Base-by-base conservation (phyloP, 2,113 vertebrate species). In the Planiliza haematocheilus region DNA sequence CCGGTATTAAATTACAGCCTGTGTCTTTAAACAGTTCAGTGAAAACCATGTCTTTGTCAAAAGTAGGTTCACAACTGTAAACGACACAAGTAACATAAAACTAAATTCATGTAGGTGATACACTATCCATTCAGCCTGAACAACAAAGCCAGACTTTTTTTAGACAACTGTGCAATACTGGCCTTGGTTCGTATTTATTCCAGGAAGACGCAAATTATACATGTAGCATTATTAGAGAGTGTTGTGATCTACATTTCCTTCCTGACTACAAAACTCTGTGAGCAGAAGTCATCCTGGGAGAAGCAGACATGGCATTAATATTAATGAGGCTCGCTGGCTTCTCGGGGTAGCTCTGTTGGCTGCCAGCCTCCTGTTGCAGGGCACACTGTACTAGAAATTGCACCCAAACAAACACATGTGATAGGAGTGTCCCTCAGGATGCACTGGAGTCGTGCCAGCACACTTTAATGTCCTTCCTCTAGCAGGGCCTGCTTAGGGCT, bases 391-490 rank as follows among this genome's bases (percentile, higher is more conserved):
- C 81, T 75, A 85, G 38, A 78, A 61, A 67, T 70, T 79, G 72
- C 90, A 92, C 90, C 92, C 91, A 92, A 94, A 93, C 92, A 94
- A 91, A 92, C 81, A 79, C 76, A 75, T 89, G 84, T 84, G 78
- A 84, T 80, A 60, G 81, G 68, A 88, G 85, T 55, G 43, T 70
- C 77, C 68, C 74, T 65, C 61, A 2, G 78, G 80, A 88, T 84
- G 70, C 38, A 42, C 70, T 88, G 85, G 84, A 76, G 38, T 50
- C 43, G 67, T 42, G 84, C 91, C 90, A 88, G 74, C 71, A 53
- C 58, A 81, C 73, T 90, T 62, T 65, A 85, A 75, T 24, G 73
- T 82, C 77, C 73, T 72, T 82, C 77, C 74, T 81, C 49, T 62
- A 70, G 67, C 70, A 61, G 71, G 34, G 60, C 75, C 67, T 53